Conservation (phyloP, 2,113 vertebrate species). For the Xiphophorus hellerii region DNA sequence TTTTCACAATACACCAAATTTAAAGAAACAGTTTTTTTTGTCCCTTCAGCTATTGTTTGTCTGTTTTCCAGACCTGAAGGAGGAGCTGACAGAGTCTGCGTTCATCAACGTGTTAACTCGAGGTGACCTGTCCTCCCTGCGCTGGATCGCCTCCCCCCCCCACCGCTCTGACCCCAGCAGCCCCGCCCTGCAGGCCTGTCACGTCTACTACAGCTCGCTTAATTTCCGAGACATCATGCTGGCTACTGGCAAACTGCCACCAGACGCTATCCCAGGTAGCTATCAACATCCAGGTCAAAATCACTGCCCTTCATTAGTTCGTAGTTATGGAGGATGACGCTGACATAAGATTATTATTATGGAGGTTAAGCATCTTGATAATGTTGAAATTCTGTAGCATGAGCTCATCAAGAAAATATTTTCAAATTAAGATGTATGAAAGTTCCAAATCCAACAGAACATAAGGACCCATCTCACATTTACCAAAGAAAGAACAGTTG, state of each 20-base stretch:
- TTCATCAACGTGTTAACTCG: constrained; percentile 91
- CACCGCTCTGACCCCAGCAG: constrained; percentile 68
- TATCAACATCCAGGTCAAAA: background rate
- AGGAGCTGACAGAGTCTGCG: constrained; percentile 86
- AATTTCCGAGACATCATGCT: constrained; percentile 98
- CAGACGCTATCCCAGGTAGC: constrained; percentile 92
- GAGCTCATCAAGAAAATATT: no score
- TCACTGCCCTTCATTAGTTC: background rate
- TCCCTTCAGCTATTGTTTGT: background rate
- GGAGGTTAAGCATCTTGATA: no score
- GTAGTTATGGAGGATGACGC: no score
- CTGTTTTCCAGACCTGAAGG: constrained; percentile 74
- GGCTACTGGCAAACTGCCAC: constrained; percentile 93
- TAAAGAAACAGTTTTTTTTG: background rate
- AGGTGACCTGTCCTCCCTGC: constrained; percentile 93
- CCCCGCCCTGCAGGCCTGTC: constrained; percentile 81
- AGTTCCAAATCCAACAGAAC: no score
- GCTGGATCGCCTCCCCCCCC: constrained; percentile 91
- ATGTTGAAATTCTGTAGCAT: no score
- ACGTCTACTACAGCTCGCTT: constrained; percentile 90
- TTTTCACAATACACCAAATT: no score
- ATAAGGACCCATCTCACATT: no score
- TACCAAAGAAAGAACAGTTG: no score
- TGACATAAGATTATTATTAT: no score
- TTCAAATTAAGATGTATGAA: no score